Conservation (phyloP, 2,113 vertebrate species). For the Eulacestoma nigropectus region DNA sequence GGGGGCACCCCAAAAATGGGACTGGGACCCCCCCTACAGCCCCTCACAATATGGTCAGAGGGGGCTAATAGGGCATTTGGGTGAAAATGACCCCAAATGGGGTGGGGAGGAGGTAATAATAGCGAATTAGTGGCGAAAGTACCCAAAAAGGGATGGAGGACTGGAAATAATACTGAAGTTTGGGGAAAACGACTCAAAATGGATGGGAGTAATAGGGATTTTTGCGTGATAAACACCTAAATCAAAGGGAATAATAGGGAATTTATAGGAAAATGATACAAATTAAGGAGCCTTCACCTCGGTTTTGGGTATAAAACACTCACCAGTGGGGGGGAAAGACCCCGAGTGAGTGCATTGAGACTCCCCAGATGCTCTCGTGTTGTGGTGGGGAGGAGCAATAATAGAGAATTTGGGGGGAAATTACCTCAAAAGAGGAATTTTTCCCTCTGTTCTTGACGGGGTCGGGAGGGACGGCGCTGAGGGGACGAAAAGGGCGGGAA, state of each 20-base stretch:
- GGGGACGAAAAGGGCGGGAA: not conserved
- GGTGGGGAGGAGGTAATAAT: not conserved
- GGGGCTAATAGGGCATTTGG: no score
- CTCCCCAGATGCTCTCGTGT: no score
- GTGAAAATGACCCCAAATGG: not conserved
- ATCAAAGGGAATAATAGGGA: not conserved
- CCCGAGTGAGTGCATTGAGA: not conserved
- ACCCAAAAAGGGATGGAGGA: not conserved
- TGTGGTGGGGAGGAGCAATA: not conserved
- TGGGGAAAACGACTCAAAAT: not conserved
- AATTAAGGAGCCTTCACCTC: no score
- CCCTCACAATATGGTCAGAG: not conserved
- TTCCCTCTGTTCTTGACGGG: not conserved
- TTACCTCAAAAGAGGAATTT: not conserved
- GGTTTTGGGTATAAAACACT: not conserved
- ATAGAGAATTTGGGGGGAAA: not conserved
- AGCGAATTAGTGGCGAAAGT: not conserved
- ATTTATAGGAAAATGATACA: not conserved
- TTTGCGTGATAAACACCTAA: not conserved
- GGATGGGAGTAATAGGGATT: not conserved
- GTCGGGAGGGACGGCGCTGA: not conserved
- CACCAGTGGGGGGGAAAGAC: no score
- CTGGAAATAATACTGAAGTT: not conserved
- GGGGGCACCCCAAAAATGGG: no score
- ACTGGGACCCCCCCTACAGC: not conserved